Evolutionary conservation across 2,113 vertebrate species (phyloP).

Genomic region (Macquaria australasica): DNA sequence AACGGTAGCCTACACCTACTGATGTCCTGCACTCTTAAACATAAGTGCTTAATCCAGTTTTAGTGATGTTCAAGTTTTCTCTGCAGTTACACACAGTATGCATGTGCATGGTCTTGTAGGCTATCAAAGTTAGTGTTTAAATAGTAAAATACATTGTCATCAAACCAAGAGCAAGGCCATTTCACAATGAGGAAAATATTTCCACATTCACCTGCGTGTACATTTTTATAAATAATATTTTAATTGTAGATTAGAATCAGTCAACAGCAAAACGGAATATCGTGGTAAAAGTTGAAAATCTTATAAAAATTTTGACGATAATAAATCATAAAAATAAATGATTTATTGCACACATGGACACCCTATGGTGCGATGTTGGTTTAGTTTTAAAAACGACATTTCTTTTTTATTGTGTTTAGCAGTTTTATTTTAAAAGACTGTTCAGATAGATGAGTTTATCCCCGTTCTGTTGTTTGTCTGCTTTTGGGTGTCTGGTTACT

Average conservation of each 20-base stretch:
- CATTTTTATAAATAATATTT: neutral
- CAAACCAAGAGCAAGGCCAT: neutral
- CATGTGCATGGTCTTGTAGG: neutral
- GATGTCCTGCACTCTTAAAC: slow-evolving; percentile 4
- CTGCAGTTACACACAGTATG: neutral
- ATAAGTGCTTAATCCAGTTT: neutral
- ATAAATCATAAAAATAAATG: neutral
- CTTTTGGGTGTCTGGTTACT: slow-evolving; percentile 81
- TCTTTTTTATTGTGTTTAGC: neutral
- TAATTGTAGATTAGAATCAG: no score
- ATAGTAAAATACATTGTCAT: neutral
- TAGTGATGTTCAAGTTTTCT: neutral
- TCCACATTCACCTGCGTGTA: neutral
- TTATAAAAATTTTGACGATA: neutral
- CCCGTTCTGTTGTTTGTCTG: slow-evolving; percentile 58
- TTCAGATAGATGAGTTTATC: slow-evolving; percentile 15
- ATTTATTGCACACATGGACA: neutral
- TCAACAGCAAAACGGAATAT: neutral
- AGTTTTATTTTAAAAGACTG: neutral
- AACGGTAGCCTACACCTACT: slow-evolving; percentile 10
- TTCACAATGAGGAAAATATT: neutral
- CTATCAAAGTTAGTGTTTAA: neutral
- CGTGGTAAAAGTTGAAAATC: neutral
- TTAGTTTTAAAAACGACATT: neutral
- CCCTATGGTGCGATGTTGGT: neutral